Evolutionary conservation across 1,140 invertebrate species (phyloP), one percentile per base, ranked within the genome.

Genomic region (Atopsyche davidsoni): DNA sequence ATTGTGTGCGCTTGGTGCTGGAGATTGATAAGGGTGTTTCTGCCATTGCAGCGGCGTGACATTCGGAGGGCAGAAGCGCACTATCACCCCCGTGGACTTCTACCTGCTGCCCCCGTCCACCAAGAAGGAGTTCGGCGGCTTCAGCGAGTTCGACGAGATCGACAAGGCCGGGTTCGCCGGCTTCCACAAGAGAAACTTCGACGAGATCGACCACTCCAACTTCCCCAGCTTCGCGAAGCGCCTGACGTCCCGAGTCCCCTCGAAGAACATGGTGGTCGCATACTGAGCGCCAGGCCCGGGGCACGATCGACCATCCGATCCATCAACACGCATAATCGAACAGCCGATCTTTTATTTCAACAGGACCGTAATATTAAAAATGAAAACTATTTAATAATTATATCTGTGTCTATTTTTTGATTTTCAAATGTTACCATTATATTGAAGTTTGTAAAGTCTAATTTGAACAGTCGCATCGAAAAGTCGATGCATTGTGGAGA

Each of bases 61-160:
- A 10, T 50, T 55, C 43, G 47, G 42, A 31, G 43, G 38, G 7
- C 48, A 46, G 23, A 49, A 55, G 31, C 47, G 43, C 13, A 43
- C 22, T 14, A 17, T 36, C 32, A 39, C 25, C 11, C 24, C 28
- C 19, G 16, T 21, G 2, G 17, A 17, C 3, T 10, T 10, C n/a
- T 11, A 32, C 19, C 22, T 19, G 13, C 9, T 19, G 6, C 13
- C 31, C 11, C 16, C 9, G 17, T 24, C 46, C 9, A 21, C 35
- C 16, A 70, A 68, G 62, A 69, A 70, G 52, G 60, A 72, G 36
- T 80, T n/a, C n/a, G n/a, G n/a, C n/a, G n/a, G n/a, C n/a, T n/a
- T n/a, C n/a, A n/a, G n/a, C n/a, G n/a, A 80, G 61, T 80, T 81
- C 58, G 79, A 82, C 57, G 79, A 81, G 59, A 80, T 82, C 53